Percentiles rank a stretch among this genome's conserved stretches.
Evolutionary conservation across 2,797 vertebrate genomes (phyloP).

Genomic region (Hemitrygon akajei): DNA sequence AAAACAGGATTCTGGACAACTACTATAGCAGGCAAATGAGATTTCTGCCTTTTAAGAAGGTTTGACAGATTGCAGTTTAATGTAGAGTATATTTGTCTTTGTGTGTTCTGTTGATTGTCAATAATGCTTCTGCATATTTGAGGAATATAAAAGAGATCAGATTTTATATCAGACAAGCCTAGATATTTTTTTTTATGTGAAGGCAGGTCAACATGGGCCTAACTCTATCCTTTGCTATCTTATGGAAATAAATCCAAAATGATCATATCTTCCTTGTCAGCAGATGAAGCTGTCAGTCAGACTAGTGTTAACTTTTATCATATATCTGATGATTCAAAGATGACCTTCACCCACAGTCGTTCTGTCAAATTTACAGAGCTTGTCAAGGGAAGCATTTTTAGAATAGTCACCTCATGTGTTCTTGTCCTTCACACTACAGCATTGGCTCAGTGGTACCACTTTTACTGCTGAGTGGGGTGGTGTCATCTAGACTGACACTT

Average conservation of each 20-base stretch:
- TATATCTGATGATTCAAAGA: not conserved
- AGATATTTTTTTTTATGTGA: constrained; percentile 46
- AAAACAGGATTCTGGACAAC: constrained; percentile 40
- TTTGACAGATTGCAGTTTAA: constrained; percentile 41
- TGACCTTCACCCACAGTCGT: not conserved
- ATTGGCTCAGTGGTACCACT: not conserved
- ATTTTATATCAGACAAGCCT: not conserved
- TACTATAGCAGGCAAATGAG: constrained; percentile 40
- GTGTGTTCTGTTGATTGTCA: constrained; percentile 44
- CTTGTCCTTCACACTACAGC: not conserved
- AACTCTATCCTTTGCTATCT: constrained; percentile 49
- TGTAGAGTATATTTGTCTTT: constrained; percentile 42
- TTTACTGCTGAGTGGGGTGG: not conserved
- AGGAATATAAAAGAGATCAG: constrained; percentile 44
- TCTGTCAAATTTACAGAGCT: not conserved
- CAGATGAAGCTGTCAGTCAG: constrained; percentile 43
- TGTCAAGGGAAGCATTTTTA: not conserved
- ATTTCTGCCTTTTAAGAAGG: constrained; percentile 43
- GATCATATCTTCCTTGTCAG: constrained; percentile 48
- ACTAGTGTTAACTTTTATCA: not conserved
- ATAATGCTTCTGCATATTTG: constrained; percentile 47
- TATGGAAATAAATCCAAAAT: constrained; percentile 46
- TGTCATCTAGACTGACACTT: not conserved
- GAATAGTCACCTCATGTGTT: not conserved
- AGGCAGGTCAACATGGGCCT: constrained; percentile 47